A percentile compares a stretch with the other conserved stretches of the same genome.
Conservation (phyloP, 1,140 invertebrate species). For the Drosophila simulans region DNA sequence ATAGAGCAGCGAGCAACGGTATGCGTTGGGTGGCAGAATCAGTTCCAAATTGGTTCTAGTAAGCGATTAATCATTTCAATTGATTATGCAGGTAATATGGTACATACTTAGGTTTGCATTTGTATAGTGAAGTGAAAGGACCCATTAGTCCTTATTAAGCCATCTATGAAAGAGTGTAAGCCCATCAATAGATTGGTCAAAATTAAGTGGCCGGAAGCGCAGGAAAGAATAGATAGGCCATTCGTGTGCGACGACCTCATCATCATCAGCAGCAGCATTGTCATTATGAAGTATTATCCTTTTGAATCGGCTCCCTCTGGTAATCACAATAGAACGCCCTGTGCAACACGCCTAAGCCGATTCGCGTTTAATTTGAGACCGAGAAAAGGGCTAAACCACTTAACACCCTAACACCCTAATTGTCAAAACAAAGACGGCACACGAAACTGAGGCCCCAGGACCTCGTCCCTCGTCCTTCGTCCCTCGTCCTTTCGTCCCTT, state of each 20-base stretch:
- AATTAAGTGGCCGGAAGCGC: slow-evolving; percentile 27
- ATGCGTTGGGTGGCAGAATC: not conserved
- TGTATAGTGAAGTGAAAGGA: too few species aligned
- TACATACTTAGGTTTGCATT: too few species aligned
- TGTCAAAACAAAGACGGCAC: slow-evolving; percentile 77
- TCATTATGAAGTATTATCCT: slow-evolving; percentile 13
- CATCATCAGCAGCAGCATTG: slow-evolving; percentile 10
- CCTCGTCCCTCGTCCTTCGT: slow-evolving; percentile 4
- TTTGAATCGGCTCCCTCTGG: slow-evolving; percentile 12
- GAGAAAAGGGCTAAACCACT: slow-evolving; percentile 80
- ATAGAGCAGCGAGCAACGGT: not conserved
- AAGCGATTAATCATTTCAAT: not conserved
- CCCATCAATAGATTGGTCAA: slow-evolving; percentile 15
- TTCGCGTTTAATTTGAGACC: slow-evolving; percentile 78
- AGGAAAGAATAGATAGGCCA: not conserved
- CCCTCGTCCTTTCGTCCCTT: not conserved
- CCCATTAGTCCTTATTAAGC: not conserved
- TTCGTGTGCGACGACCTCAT: slow-evolving; percentile 10
- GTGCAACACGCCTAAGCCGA: slow-evolving; percentile 72
- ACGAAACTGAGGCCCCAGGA: slow-evolving; percentile 34
- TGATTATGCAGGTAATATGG: too few species aligned
- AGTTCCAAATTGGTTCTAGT: slow-evolving; percentile 3
- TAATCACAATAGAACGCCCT: slow-evolving; percentile 73
- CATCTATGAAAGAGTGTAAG: not conserved
- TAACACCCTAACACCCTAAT: slow-evolving; percentile 84